Evolutionary conservation across 2,888 invertebrate genomes (phyloP), one percentile per base, ranked within the genome.

Genomic region (Vannuccia rotundouncinata): DNA sequence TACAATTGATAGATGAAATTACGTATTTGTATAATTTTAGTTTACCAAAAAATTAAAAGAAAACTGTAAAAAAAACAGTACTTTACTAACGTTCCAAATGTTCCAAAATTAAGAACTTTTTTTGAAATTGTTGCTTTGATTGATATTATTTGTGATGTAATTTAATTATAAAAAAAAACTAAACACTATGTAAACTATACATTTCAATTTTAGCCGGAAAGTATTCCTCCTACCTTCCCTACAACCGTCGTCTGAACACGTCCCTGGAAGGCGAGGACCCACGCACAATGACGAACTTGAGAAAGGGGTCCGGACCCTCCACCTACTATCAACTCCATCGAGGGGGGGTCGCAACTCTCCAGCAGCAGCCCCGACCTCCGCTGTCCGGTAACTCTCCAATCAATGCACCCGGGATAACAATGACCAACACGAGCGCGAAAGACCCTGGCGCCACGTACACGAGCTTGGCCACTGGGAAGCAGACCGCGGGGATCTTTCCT

Each of bases 301-400:
- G 45, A 5, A 17, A 17, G 10, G 45, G 45, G 5, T 5, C 10
- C 45, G 45, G 45, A 13, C 22, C 22, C 5, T 66, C 66, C 66
- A 66, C 66, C 13, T 66, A 66, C 66, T 66, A 66, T 27, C 66
- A 66, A 22, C 66, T 66, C 25, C 66, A 66, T 22, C 66, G 66
- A 27, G 66, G 66, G 22, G 66, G 66, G 10, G 22, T 66, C 25
- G 66, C 66, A 17, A 66, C 66, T 27, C 22, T 66, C 5, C 66
- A 66, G 22, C 66, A 5, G 66, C 25, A 5, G 25, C n/a, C n/a
- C n/a, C 66, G 10, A 22, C 66, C 5, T 5, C 10, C 5, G 25
- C 66, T 22, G 22, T 2, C 2, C 10, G 10, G 66, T 22, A 27
- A 2, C 10, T 22, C 22, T 66, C 5, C 2, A 17, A 66, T 22